These are phyloP conservation scores for Ptychochromis oligacanthus DNA, from an alignment of 2,113 vertebrate genomes.

Conservation along the genomic window DNA sequence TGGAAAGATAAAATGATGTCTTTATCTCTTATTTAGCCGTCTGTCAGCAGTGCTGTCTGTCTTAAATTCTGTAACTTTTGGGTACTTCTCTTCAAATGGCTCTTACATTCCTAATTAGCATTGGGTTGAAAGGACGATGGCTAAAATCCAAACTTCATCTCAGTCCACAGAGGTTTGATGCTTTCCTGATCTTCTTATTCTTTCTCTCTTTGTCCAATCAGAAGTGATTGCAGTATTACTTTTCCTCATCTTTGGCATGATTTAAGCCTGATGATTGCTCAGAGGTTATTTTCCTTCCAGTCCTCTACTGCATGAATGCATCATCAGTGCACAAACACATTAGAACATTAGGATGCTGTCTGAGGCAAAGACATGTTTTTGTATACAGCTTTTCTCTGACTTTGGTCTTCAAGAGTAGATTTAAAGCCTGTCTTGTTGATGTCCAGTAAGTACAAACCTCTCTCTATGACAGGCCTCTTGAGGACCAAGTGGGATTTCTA, in stretches of 20 bases:
- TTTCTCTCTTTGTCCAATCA: conserved; percentile 45
- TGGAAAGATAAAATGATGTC: conserved; percentile 31
- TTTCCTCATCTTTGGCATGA: conserved; percentile 54
- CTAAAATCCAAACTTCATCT: conserved; percentile 25
- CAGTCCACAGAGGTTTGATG: conserved; percentile 4
- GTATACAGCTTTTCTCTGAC: conserved; percentile 21
- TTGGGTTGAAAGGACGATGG: conserved; percentile 47
- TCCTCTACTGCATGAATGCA: conserved; percentile 51
- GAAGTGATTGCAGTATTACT: conserved; percentile 52
- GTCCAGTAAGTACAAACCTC: conserved; percentile 14
- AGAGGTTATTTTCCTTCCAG: conserved; percentile 26
- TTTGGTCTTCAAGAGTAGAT: conserved; percentile 27
- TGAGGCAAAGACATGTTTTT: conserved; percentile 23
- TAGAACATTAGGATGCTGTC: conserved; percentile 37
- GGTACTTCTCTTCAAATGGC: conserved; percentile 19
- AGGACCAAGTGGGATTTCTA: conserved; percentile 38
- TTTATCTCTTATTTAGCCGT: conserved; percentile 32
- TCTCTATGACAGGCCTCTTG: conserved; percentile 29
- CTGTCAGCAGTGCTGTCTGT: conserved; percentile 29
- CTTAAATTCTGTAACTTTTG: background rate
- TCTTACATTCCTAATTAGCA: conserved; percentile 17
- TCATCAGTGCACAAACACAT: conserved; percentile 69
- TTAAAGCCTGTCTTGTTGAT: conserved; percentile 11
- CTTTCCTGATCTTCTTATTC: conserved; percentile 47
- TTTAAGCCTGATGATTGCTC: conserved; percentile 58